Percentiles rank a stretch among this genome's conserved stretches.
Conservation (phyloP, 2,888 invertebrate genomes). For the Bembecia ichneumoniformis region DNA sequence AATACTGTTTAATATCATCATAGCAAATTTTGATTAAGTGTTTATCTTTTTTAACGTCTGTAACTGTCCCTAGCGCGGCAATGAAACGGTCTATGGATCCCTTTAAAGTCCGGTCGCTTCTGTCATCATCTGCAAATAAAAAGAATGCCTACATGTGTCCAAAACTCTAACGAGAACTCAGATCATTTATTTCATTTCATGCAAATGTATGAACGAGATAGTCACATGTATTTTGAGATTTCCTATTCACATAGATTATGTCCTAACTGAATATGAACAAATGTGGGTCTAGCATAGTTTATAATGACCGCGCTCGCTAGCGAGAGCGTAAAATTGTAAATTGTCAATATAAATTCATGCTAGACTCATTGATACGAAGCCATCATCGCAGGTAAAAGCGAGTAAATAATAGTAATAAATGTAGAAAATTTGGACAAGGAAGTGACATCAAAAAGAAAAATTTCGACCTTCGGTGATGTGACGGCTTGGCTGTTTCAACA, state of each 20-base stretch:
- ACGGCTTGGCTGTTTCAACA: too few species aligned
- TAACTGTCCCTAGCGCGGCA: slow-evolving; percentile 37
- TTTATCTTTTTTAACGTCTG: slow-evolving; percentile 29
- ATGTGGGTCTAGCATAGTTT: neutral
- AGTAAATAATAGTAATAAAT: too few species aligned
- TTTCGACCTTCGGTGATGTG: too few species aligned
- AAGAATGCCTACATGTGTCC: slow-evolving; percentile 63
- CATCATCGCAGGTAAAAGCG: too few species aligned
- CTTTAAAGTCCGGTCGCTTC: neutral
- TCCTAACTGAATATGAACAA: too few species aligned
- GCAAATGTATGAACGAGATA: slow-evolving; percentile 9
- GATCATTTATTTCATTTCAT: slow-evolving; percentile 5
- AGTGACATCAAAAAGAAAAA: too few species aligned
- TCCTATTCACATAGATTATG: too few species aligned
- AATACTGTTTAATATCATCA: slow-evolving; percentile 13
- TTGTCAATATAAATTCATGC: too few species aligned
- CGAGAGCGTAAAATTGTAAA: neutral
- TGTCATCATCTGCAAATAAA: slow-evolving; percentile 42
- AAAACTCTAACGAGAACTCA: slow-evolving; percentile 33
- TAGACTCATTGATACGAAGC: too few species aligned
- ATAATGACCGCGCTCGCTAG: neutral
- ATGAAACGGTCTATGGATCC: slow-evolving; percentile 16
- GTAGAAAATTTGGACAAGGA: too few species aligned
- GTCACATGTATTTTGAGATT: slow-evolving; percentile 24
- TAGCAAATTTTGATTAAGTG: slow-evolving; percentile 13